Percentiles rank a stretch among this genome's conserved stretches.
These are phyloP conservation scores for Drosophila kuntzei DNA, from an alignment of 2,888 invertebrate species.

Conservation along the genomic window DNA sequence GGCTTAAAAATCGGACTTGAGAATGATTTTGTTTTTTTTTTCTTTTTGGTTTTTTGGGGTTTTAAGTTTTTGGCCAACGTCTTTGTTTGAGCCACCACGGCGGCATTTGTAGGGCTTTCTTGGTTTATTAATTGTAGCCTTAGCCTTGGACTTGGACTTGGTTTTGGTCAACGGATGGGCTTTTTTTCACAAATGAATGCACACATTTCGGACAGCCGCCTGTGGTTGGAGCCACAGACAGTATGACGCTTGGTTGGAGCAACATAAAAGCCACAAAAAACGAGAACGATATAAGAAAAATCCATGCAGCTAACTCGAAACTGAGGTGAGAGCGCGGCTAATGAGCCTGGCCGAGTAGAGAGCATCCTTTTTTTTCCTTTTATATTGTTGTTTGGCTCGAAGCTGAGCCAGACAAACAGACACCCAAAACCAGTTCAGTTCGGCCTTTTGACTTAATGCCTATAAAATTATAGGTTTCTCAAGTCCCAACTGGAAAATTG, in stretches of 20 bases:
- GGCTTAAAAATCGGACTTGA: slow-evolving; percentile 34
- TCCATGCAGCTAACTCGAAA: slow-evolving; percentile 52
- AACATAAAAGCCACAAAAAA: slow-evolving; percentile 39
- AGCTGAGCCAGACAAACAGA: slow-evolving; percentile 51
- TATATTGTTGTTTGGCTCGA: slow-evolving; percentile 7
- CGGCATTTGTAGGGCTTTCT: slow-evolving; percentile 76
- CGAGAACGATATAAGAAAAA: slow-evolving; percentile 19
- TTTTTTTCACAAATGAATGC: slow-evolving; percentile 77
- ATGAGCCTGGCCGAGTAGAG: slow-evolving; percentile 51
- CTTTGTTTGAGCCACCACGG: slow-evolving; percentile 44
- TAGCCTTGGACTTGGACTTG: slow-evolving; percentile 58
- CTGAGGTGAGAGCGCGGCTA: slow-evolving; percentile 66
- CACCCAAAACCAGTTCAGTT: slow-evolving; percentile 72
- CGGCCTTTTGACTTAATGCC: slow-evolving; percentile 69
- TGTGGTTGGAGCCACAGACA: slow-evolving; percentile 76
- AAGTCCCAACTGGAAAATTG: slow-evolving; percentile 68
- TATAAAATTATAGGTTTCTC: slow-evolving; percentile 75
- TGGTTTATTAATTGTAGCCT: slow-evolving; percentile 77
- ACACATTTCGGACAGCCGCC: slow-evolving; percentile 70
- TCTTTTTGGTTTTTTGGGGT: slow-evolving; percentile 16
- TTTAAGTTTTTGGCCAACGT: slow-evolving; percentile 30
- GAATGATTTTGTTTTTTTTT: slow-evolving; percentile 2
- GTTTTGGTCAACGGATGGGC: slow-evolving; percentile 25
- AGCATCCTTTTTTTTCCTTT: slow-evolving; percentile 58
- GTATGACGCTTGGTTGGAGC: slow-evolving; percentile 74